A percentile compares a stretch with the other conserved stretches of the same genome.
Evolutionary conservation across 2,797 vertebrate species (phyloP).

Genomic region (Mallotus villosus): DNA sequence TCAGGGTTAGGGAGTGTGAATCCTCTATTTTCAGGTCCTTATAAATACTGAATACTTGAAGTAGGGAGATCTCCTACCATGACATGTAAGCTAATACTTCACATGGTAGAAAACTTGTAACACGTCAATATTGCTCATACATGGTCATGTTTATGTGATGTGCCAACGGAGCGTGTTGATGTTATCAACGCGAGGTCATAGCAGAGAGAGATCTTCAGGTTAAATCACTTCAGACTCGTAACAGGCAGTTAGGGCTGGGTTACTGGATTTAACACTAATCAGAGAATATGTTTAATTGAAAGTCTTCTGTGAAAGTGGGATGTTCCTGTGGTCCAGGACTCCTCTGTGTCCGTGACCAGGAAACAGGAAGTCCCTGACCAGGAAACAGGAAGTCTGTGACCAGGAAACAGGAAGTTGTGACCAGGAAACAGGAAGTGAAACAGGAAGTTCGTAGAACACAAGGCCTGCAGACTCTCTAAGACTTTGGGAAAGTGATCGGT

Average conservation of each 20-base stretch:
- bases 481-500: background rate
- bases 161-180: constrained; percentile 87
- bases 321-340: background rate
- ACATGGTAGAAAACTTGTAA: constrained; percentile 72
- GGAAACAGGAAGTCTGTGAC: constrained; percentile 39
- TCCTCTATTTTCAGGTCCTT: constrained; percentile 89
- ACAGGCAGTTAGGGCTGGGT: constrained; percentile 47
- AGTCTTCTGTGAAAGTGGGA: background rate
- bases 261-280: constrained; percentile 47
- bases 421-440: constrained; percentile 28
- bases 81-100: constrained; percentile 68
- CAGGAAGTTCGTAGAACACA: background rate
- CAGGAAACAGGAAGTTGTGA: constrained; percentile 31
- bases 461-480: background rate
- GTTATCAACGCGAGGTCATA: background rate
- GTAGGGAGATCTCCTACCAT: constrained; percentile 82
- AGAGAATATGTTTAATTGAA: constrained; percentile 31
- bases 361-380: constrained; percentile 36
- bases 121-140: constrained; percentile 75
- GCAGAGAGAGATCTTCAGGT: constrained; percentile 60
- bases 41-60: constrained; percentile 97
- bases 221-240: constrained; percentile 79
- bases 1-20: constrained; percentile 68
- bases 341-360: constrained; percentile 45
- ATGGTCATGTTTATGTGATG: constrained; percentile 84